These are phyloP conservation scores for Zoroaster sp. DNA, from an alignment of 53 echinoderm and acorn worm species.

Conservation along the genomic window DNA sequence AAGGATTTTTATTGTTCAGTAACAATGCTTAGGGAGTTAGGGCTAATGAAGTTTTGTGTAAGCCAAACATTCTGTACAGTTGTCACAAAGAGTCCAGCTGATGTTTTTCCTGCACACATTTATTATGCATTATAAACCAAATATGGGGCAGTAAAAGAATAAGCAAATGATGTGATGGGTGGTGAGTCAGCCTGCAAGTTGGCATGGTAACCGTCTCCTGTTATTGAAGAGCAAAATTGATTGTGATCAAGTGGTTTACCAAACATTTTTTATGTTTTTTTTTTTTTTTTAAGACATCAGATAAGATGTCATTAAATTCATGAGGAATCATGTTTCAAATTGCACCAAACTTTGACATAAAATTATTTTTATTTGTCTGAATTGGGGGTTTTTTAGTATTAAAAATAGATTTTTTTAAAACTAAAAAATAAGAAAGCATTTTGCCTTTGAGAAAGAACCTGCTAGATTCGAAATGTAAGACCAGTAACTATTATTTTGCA, in stretches of 20 bases:
- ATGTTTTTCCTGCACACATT: neutral
- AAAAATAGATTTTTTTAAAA: no score
- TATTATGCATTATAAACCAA: neutral
- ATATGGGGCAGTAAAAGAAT: neutral
- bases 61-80: neutral
- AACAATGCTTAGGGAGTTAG: no score
- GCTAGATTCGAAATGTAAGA: no score
- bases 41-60: no score
- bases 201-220: conserved; percentile 15
- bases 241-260: neutral
- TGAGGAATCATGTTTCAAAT: neutral
- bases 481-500: neutral
- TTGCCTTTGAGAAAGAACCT: no score
- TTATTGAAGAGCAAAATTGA: neutral
- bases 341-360: no score
- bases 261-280: neutral
- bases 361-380: no score
- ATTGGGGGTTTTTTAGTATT: no score
- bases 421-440: no score
- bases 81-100: neutral
- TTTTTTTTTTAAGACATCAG: neutral
- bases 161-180: conserved; percentile 5
- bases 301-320: neutral
- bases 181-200: conserved; percentile 31
- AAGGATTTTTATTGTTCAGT: no score